A percentile compares a stretch with the other conserved stretches of the same genome.
Conservation (phyloP, 2,797 vertebrate species). For the Amphiprion clarkii region DNA sequence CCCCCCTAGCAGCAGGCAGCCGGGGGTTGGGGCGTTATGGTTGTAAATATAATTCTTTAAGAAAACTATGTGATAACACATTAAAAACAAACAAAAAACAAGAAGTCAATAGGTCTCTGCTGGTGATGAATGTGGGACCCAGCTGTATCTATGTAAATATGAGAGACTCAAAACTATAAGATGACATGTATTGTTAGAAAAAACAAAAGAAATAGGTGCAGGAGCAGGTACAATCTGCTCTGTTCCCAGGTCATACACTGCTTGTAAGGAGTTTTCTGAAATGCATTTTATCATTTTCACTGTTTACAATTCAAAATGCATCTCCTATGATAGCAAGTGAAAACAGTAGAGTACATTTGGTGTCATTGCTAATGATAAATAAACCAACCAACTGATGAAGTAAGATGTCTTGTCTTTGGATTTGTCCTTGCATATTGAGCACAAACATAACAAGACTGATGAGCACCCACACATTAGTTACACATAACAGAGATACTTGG, state of each 20-base stretch:
- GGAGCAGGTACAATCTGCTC: constrained; percentile 66
- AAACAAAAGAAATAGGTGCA: constrained; percentile 38
- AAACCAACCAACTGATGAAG: constrained; percentile 85
- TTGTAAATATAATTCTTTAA: constrained; percentile 90
- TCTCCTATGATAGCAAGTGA: constrained; percentile 88
- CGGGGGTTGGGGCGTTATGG: constrained; percentile 75
- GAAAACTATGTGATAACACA: constrained; percentile 85
- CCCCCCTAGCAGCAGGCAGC: constrained; percentile 88
- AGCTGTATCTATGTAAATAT: constrained; percentile 87
- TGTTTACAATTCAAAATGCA: constrained; percentile 90
- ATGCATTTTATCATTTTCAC: constrained; percentile 88
- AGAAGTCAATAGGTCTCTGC: constrained; percentile 79
- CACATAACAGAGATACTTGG: too few species aligned
- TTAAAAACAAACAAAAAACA: constrained; percentile 72
- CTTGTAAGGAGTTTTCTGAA: constrained; percentile 85
- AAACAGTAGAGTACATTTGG: constrained; percentile 83
- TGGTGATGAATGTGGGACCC: constrained; percentile 71
- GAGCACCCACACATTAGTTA: too few species aligned
- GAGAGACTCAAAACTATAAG: constrained; percentile 86
- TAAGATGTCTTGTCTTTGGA: constrained; percentile 48
- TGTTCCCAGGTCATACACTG: constrained; percentile 79
- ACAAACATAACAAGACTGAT: neutral
- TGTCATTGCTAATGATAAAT: constrained; percentile 88
- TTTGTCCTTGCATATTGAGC: neutral
- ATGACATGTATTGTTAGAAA: constrained; percentile 79